Conservation (phyloP, 2,888 invertebrate genomes). For the Platycheirus albimanus region DNA sequence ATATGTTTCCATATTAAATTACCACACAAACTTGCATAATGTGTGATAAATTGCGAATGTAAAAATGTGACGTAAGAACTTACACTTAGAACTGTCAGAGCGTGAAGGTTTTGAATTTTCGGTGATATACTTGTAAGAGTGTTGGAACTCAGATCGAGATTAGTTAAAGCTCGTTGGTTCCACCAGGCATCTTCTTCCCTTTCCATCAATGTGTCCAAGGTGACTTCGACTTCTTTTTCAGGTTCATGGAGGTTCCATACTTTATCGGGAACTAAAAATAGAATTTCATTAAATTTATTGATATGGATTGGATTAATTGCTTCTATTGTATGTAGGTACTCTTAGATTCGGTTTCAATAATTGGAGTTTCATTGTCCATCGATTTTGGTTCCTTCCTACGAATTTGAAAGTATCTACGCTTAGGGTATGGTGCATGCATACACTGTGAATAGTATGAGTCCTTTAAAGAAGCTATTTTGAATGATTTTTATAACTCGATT, state of each 20-base stretch:
- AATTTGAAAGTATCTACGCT: constrained; percentile 79
- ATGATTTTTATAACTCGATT: constrained; percentile 55
- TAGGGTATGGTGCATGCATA: constrained; percentile 80
- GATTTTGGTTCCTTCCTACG: constrained; percentile 60
- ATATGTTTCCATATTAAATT: constrained; percentile 77
- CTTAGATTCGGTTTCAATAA: constrained; percentile 76
- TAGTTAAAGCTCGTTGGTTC: constrained; percentile 90
- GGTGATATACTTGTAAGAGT: constrained; percentile 86
- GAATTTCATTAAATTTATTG: too few species aligned
- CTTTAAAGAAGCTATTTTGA: constrained; percentile 81
- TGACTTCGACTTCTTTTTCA: constrained; percentile 85
- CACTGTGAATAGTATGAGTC: constrained; percentile 79
- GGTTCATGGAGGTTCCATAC: constrained; percentile 89
- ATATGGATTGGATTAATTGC: not conserved
- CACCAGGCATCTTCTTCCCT: constrained; percentile 89
- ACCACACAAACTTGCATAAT: constrained; percentile 35
- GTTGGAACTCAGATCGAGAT: constrained; percentile 91
- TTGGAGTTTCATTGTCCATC: constrained; percentile 44
- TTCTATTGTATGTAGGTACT: not conserved
- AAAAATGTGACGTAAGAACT: too few species aligned
- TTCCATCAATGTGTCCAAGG: constrained; percentile 82
- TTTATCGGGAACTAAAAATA: constrained; percentile 86
- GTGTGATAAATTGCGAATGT: too few species aligned
- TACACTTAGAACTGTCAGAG: constrained; percentile 89
- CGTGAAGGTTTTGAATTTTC: constrained; percentile 86